Evolutionary conservation across 2,888 invertebrate species (phyloP), one percentile per base, ranked within the genome.

Genomic region (Synanthedon myopaeformis): DNA sequence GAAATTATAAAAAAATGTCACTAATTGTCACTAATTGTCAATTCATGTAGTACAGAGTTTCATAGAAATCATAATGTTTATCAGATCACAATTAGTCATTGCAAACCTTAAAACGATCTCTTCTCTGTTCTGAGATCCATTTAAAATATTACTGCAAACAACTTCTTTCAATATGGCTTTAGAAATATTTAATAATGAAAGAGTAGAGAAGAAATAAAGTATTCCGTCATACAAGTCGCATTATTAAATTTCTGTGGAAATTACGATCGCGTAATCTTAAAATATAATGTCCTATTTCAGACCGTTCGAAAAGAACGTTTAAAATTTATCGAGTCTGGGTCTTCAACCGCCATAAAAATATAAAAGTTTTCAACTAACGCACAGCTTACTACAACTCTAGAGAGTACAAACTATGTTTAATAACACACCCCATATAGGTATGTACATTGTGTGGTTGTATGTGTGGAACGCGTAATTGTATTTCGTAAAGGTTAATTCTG

Each of bases 241-340:
- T 76, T 78, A 79, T 79, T 75, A 78, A 78, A 82, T 77, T 78
- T 81, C 71, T 68, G 68, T 76, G 64, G 69, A 73, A 73, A 78
- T 81, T 79, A 79, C 70, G 72, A 74, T 76, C 71, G 68, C 71
- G 68, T 75, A 76, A 77, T 79, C 72, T 74, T 78, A 71, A 76
- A 76, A 72, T 77, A 79, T 74, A 75, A 76, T 70, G 65, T 64
- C 62, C 67, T 69, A 73, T 76, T 70, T 75, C 71, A 72, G 70
- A 66, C 72, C 73, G 71, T 76, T 76, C 69, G 63, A 72, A 67
- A 70, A 68, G 69, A 70, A 68, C 66, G 69, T 66, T 74, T 71
- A 68, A 74, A 72, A 75, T 76, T 72, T 80, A 81, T 80, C 70
- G 75, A 75, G 68, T 71, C 61, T 64, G 63, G 65, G 65, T 69